Evolutionary conservation across 2,888 invertebrate species (phyloP).

Genomic region (Liopterus haemorrhoidalis): DNA sequence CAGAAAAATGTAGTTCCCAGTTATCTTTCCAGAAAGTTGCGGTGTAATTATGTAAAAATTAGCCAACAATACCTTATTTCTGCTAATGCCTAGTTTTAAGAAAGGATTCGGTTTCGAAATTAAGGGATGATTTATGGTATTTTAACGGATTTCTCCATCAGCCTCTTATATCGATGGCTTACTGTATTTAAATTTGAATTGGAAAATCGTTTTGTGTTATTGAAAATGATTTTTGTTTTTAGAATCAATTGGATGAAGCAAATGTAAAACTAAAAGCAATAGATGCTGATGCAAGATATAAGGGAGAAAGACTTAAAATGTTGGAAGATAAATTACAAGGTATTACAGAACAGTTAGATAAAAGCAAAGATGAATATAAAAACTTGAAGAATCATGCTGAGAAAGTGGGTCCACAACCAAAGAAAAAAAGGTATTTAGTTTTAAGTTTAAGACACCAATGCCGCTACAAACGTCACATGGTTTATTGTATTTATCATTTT

Average conservation of each 20-base stretch:
- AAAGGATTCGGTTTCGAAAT: too few relatives aligned
- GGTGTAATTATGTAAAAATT: too few relatives aligned
- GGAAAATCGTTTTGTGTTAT: background rate
- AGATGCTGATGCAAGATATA: constrained; percentile 36
- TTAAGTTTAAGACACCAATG: background rate
- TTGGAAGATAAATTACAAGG: constrained; percentile 31
- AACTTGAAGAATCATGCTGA: constrained; percentile 47
- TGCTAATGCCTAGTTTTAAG: too few relatives aligned
- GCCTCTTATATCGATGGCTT: too few relatives aligned
- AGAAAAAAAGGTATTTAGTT: constrained; percentile 46
- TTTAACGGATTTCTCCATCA: too few relatives aligned
- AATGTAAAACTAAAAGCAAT: constrained; percentile 44
- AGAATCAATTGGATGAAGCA: constrained; percentile 50
- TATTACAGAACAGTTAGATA: constrained; percentile 43
- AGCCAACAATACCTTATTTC: too few relatives aligned
- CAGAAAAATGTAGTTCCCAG: too few relatives aligned
- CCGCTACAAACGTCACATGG: constrained; percentile 41
- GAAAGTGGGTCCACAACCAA: constrained; percentile 47
- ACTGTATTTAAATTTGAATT: too few relatives aligned
- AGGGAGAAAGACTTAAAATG: constrained; percentile 34
- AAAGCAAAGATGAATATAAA: constrained; percentile 43
- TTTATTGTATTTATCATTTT: constrained; percentile 1
- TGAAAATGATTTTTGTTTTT: constrained; percentile 24
- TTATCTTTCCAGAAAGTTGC: too few relatives aligned
- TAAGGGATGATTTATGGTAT: constrained; percentile 6